Evolutionary conservation across 2,797 vertebrate genomes (phyloP).

Genomic region (Falco concolor): DNA sequence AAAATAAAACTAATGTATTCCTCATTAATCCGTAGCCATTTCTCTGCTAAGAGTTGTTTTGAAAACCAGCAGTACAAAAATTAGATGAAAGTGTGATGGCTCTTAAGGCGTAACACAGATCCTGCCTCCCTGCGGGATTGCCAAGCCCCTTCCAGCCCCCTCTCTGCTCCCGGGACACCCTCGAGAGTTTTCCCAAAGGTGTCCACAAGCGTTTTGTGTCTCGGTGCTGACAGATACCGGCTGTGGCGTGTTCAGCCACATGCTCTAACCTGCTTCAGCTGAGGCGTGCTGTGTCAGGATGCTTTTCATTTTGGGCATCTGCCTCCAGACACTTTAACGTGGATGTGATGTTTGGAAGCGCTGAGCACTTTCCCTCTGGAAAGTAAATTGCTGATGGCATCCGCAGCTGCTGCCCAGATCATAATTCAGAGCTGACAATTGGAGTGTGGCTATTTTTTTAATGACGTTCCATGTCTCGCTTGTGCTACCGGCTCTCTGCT

Average conservation of each 20-base stretch:
- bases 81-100: accelerated
- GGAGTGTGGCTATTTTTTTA: background rate
- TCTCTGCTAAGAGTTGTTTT: background rate
- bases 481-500: background rate
- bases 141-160: background rate
- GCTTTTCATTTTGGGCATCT: background rate
- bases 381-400: background rate
- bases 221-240: accelerated
- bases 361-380: background rate
- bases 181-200: background rate
- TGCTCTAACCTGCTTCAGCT: background rate
- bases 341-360: background rate
- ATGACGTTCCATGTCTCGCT: background rate
- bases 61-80: background rate
- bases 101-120: background rate
- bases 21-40: accelerated
- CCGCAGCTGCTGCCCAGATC: background rate
- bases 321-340: background rate
- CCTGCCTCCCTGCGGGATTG: background rate
- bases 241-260: background rate
- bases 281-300: background rate
- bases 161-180: background rate
- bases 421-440: background rate
- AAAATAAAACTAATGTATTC: accelerated
- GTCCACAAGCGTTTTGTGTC: background rate